Conservation (phyloP, 2,113 vertebrate species). For the Hydrochoerus hydrochaeris region DNA sequence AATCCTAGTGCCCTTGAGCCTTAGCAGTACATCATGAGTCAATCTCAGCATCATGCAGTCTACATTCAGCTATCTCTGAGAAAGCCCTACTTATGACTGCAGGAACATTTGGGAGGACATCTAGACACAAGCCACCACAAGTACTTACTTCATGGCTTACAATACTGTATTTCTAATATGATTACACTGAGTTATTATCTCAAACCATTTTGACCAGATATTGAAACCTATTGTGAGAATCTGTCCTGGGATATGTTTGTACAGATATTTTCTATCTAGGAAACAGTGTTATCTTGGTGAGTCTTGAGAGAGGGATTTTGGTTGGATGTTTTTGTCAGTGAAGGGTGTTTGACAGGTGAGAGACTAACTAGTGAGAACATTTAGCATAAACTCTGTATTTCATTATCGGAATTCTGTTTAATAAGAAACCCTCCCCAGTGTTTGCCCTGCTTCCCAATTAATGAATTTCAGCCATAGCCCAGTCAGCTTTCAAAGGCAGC, state of each 20-base stretch:
- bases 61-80: background rate
- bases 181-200: background rate
- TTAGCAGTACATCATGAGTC: background rate
- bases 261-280: background rate
- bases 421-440: background rate
- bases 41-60: background rate
- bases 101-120: background rate
- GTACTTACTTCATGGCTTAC: background rate
- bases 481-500: constrained; percentile 10
- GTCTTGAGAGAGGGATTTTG: background rate
- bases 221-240: constrained; percentile 7
- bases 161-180: background rate
- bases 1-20: background rate
- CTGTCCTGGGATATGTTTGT: background rate
- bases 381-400: background rate
- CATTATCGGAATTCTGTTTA: background rate
- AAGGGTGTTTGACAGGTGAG: background rate
- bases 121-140: background rate
- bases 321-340: background rate
- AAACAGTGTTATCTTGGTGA: background rate
- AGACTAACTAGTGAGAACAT: background rate
- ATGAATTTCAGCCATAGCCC: background rate
- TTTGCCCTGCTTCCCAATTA: background rate
- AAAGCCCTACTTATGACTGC: background rate
- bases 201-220: background rate